Base-by-base conservation (phyloP, 37 sponge, comb jelly and placozoan genomes). In the Theonella swinhoei region DNA sequence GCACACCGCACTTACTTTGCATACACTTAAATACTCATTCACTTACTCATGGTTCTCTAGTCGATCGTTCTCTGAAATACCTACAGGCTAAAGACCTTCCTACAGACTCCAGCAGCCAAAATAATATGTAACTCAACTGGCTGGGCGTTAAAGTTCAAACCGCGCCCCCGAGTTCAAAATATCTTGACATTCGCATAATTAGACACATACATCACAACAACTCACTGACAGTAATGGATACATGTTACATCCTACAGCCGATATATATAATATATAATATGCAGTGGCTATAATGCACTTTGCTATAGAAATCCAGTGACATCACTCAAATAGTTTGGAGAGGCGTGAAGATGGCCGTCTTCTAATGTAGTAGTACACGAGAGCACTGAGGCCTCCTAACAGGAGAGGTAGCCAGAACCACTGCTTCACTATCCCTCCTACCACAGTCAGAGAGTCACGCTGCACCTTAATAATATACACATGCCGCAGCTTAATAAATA, bases 1-100 rank as follows among this genome's bases (percentile, higher is more conserved):
- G 76, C 66, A 75, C 76, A 75, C 75, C 76, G 40, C 25, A 70
- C 40, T 41, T 72, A 38, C 73, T 4, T 2, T 2, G 33, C 36
- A 34, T 22, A 31, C 33, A 33, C 20, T 35, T 29, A 4, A 34
- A 39, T 41, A 79, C 70, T 69, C 7, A 69, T 35, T 33, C 42
- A 72, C 40, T 14, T 72, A 72, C 73, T 31, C 42, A 72, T 72
- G 42, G 14, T 47, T 14, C 54, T 47, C 54, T 47, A 14, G 11
- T 47, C 14, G 11, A 17, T 17, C 14, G 14, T 7, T 14, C 54
- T 47, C 54, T 47, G 54, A 14, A 47, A 47, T n/a, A n/a, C n/a
- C n/a, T n/a, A n/a, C n/a, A n/a, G n/a, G n/a, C n/a, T n/a, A n/a
- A n/a, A n/a, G n/a, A n/a, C n/a, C n/a, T n/a, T n/a, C n/a, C n/a